phyloP scores from a whole-genome alignment of 2,797 vertebrate species.

The Stomatorhinus walkeri region DNA sequence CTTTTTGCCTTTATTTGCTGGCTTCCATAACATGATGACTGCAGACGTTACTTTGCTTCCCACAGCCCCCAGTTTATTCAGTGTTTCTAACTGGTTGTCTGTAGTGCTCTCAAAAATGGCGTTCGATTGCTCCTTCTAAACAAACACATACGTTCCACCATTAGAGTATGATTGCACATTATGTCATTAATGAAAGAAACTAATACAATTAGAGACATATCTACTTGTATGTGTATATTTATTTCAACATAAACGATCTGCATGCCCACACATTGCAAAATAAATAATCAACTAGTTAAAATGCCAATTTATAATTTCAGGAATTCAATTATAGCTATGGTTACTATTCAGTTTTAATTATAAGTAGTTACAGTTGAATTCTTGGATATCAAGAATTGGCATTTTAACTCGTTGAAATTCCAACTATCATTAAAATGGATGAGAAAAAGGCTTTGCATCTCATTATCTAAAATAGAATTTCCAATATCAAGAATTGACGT shows the following conservation, averaged over 20 bases:
- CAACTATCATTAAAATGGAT: not conserved
- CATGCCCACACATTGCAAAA: not conserved
- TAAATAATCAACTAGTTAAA: not conserved
- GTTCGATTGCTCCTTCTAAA: not conserved
- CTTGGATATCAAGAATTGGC: not conserved
- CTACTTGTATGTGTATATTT: not conserved
- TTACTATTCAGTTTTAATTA: not conserved
- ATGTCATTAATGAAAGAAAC: not conserved
- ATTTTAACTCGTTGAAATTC: not conserved
- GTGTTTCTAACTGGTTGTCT: not conserved
- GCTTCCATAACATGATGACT: not conserved
- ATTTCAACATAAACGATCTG: not conserved
- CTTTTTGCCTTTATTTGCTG: conserved; percentile 3
- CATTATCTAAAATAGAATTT: not conserved
- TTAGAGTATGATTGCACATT: not conserved
- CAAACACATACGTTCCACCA: not conserved
- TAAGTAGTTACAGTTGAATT: not conserved
- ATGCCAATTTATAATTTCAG: not conserved
- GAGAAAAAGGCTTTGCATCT: not conserved
- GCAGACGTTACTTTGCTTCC: not conserved
- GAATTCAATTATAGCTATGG: not conserved
- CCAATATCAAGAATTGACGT: not conserved
- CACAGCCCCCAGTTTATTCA: not conserved
- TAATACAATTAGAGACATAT: not conserved
- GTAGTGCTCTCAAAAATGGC: not conserved